A percentile compares a stretch with the other conserved stretches of the same genome.
These are phyloP conservation scores for Rhagonycha lutea DNA, from an alignment of 2,888 invertebrate species.

Conservation along the genomic window DNA sequence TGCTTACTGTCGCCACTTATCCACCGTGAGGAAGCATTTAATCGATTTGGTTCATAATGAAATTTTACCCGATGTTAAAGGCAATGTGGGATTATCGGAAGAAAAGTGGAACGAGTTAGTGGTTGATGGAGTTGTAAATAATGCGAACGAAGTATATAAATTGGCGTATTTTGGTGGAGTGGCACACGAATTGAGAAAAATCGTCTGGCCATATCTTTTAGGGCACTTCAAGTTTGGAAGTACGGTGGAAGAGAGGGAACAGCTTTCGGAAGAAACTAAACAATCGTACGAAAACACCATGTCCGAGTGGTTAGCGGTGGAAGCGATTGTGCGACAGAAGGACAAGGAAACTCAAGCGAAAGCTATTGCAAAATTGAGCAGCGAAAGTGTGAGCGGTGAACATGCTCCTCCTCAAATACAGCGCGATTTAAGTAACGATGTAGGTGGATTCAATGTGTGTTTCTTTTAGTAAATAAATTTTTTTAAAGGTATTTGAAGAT, in stretches of 20 bases:
- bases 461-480: neutral
- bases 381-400: slow-evolving; percentile 67
- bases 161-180: slow-evolving; percentile 89
- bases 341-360: slow-evolving; percentile 84
- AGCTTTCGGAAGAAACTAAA: slow-evolving; percentile 69
- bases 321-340: slow-evolving; percentile 84
- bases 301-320: slow-evolving; percentile 95
- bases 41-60: slow-evolving; percentile 82
- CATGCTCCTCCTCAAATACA: slow-evolving; percentile 51
- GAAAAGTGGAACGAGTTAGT: slow-evolving; percentile 75
- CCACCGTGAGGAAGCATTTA: slow-evolving; percentile 89
- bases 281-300: slow-evolving; percentile 84
- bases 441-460: slow-evolving; percentile 37
- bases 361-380: slow-evolving; percentile 82
- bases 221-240: slow-evolving; percentile 85
- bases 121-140: slow-evolving; percentile 64
- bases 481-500: slow-evolving; percentile 51
- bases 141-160: slow-evolving; percentile 76
- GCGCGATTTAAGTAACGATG: slow-evolving; percentile 60
- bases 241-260: slow-evolving; percentile 65
- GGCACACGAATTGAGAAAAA: slow-evolving; percentile 71
- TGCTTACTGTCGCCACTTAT: slow-evolving; percentile 89
- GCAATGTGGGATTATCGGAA: slow-evolving; percentile 73
- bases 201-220: slow-evolving; percentile 88
- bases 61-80: slow-evolving; percentile 69